A percentile compares a stretch with the other conserved stretches of the same genome.
These are phyloP conservation scores for Oenanthe oenanthe DNA, from an alignment of 2,113 vertebrate genomes.

Conservation along the genomic window DNA sequence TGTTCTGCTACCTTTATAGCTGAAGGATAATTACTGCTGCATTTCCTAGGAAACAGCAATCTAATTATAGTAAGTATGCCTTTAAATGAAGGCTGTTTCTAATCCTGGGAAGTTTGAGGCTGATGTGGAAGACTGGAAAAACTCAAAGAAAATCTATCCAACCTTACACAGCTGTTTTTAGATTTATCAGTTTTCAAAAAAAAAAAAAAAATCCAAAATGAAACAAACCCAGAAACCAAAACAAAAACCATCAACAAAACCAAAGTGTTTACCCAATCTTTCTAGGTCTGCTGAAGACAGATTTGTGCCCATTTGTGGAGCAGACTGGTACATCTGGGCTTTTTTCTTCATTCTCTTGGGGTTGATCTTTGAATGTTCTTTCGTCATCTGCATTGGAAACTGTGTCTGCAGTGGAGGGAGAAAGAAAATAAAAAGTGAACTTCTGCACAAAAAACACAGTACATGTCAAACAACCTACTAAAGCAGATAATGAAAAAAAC, in stretches of 20 bases:
- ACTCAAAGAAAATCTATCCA: not conserved
- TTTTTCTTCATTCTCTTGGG: conserved; percentile 20
- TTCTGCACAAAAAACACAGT: not conserved
- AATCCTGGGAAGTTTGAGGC: not conserved
- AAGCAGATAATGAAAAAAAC: not conserved
- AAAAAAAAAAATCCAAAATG: not conserved
- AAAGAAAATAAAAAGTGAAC: not conserved
- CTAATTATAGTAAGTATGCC: not conserved
- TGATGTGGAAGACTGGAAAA: not conserved
- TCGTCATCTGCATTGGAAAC: conserved; percentile 25
- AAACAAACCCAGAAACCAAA: not conserved
- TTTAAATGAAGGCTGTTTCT: not conserved
- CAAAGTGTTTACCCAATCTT: conserved; percentile 82
- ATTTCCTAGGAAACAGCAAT: conserved; percentile 25
- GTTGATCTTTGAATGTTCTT: conserved; percentile 41
- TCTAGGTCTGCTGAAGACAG: conserved; percentile 64
- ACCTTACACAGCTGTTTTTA: not conserved
- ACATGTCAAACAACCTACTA: not conserved
- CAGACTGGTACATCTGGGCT: conserved; percentile 69
- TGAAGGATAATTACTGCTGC: conserved; percentile 13
- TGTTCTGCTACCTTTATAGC: not conserved
- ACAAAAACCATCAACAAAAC: not conserved
- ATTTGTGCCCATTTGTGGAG: conserved; percentile 68
- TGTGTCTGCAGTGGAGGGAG: not conserved
- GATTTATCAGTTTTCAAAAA: not conserved